Evolutionary conservation across 2,888 invertebrate genomes (phyloP).

Genomic region (Macrophya annulata): DNA sequence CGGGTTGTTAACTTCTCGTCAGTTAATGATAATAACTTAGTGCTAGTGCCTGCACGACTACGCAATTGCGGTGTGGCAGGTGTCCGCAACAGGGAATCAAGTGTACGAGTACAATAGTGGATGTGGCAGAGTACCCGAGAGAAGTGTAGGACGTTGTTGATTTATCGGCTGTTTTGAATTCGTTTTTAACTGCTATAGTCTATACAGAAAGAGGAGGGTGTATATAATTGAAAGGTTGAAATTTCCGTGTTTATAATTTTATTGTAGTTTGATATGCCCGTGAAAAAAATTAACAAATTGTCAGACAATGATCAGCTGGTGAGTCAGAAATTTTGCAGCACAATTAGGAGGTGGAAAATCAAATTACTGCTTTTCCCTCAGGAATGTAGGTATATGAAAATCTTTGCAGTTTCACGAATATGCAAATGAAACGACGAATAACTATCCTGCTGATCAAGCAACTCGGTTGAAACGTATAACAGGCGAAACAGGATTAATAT

Average conservation of each 20-base stretch:
- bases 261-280: background rate
- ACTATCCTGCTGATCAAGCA: background rate
- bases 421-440: background rate
- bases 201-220: background rate
- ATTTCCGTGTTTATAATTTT: background rate
- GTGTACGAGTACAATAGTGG: conserved; percentile 36
- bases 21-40: conserved; percentile 35
- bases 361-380: background rate
- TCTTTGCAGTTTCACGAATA: conserved; percentile 16
- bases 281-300: background rate
- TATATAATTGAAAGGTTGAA: background rate
- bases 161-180: conserved; percentile 41
- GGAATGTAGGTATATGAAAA: background rate
- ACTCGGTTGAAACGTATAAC: background rate
- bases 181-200: conserved; percentile 21
- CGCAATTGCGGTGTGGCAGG: conserved; percentile 34
- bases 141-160: conserved; percentile 32
- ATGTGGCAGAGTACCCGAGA: conserved; percentile 33
- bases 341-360: background rate
- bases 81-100: conserved; percentile 47
- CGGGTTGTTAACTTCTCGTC: conserved; percentile 28
- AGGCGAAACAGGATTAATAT: background rate
- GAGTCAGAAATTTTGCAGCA: background rate
- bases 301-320: background rate
- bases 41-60: conserved; percentile 27